Percentiles rank a stretch among this genome's conserved stretches.
These are phyloP conservation scores for Cherax quadricarinatus DNA, from an alignment of 1,140 invertebrate genomes.

Conservation along the genomic window DNA sequence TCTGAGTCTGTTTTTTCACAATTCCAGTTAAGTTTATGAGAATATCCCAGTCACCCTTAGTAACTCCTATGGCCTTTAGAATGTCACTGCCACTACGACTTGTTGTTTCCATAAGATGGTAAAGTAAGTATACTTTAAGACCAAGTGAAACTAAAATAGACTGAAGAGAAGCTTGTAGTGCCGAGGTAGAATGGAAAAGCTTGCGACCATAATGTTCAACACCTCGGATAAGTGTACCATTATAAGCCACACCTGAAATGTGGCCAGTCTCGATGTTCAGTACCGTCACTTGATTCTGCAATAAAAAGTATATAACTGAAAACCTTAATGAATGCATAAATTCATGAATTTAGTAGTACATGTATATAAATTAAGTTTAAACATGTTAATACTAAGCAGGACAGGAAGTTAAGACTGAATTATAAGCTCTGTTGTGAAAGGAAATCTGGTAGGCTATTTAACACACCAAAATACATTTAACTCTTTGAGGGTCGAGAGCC, in stretches of 20 bases:
- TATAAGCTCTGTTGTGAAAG: too few relatives aligned
- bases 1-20: constrained; percentile 38
- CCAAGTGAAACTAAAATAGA: constrained; percentile 53
- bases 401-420: too few relatives aligned
- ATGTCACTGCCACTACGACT: constrained; percentile 54
- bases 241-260: constrained; percentile 66
- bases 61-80: constrained; percentile 54
- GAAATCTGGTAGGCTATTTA: too few relatives aligned
- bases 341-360: too few relatives aligned
- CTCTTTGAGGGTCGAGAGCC: too few relatives aligned
- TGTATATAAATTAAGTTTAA: too few relatives aligned
- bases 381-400: too few relatives aligned
- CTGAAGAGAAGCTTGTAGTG: constrained; percentile 55
- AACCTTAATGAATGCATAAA: background rate
- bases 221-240: constrained; percentile 59
- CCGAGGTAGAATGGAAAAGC: constrained; percentile 56
- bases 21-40: constrained; percentile 45
- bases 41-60: constrained; percentile 67
- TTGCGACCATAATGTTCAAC: constrained; percentile 60
- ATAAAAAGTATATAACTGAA: background rate
- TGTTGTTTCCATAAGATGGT: constrained; percentile 50
- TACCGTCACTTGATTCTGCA: constrained; percentile 68
- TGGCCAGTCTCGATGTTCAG: constrained; percentile 68
- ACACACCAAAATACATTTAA: too few relatives aligned
- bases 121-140: constrained; percentile 57